Evolutionary conservation across 2,797 vertebrate species (phyloP).

Genomic region (Acanthurus tractus): DNA sequence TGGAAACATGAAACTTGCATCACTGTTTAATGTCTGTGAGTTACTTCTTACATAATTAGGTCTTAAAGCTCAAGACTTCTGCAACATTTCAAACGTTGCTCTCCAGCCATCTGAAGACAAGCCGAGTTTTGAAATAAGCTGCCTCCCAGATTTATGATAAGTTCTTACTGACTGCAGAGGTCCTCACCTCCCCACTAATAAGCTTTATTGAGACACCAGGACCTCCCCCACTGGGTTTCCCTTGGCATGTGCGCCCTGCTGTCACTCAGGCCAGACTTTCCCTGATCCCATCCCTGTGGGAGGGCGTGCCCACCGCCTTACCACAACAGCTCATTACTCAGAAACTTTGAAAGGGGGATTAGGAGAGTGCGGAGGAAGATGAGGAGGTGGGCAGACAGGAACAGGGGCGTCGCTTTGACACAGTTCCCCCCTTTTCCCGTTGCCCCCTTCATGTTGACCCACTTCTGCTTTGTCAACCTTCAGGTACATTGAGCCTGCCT

Average conservation of each 20-base stretch:
- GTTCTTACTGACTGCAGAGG: constrained; percentile 50
- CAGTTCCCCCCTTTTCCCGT: constrained; percentile 57
- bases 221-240: constrained; percentile 73
- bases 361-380: constrained; percentile 68
- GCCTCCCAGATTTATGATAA: constrained; percentile 53
- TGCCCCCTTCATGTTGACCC: constrained; percentile 73
- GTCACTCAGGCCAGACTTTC: constrained; percentile 78
- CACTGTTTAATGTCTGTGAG: constrained; percentile 6
- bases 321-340: constrained; percentile 84
- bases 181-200: constrained; percentile 74
- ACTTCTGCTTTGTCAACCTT: constrained; percentile 77
- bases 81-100: constrained; percentile 9
- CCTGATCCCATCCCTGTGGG: constrained; percentile 78
- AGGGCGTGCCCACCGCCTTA: constrained; percentile 65
- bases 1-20: constrained; percentile 19
- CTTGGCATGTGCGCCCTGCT: constrained; percentile 79
- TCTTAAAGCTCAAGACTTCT: constrained; percentile 13
- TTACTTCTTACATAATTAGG: constrained; percentile 7
- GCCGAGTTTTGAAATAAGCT: constrained; percentile 30
- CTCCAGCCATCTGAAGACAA: constrained; percentile 17
- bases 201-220: constrained; percentile 78
- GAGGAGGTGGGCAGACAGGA: constrained; percentile 71
- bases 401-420: constrained; percentile 71
- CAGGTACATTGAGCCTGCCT: constrained; percentile 73
- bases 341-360: constrained; percentile 75